Evolutionary conservation across 1,140 invertebrate genomes (phyloP).

Genomic region (Ectropis grisescens): DNA sequence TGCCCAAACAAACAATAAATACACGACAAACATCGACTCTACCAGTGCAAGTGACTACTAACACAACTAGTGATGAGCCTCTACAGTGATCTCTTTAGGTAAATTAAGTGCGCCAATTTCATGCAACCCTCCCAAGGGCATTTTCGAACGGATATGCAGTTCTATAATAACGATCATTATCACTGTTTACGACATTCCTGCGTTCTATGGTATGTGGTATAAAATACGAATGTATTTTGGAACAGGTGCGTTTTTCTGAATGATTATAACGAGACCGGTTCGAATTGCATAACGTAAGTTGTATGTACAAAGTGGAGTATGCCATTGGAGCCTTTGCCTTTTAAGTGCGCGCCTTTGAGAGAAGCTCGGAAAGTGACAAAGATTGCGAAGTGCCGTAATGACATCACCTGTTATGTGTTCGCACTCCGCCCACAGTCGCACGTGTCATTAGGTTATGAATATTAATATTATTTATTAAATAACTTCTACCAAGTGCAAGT

Average conservation of each 20-base stretch:
- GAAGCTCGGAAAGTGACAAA: constrained; percentile 37
- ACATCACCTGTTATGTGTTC: constrained; percentile 53
- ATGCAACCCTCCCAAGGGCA: constrained; percentile 40
- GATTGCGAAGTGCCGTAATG: constrained; percentile 43
- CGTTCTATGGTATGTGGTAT: neutral
- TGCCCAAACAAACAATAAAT: too few relatives aligned
- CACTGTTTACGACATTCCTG: constrained; percentile 4
- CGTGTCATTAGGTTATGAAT: constrained; percentile 43
- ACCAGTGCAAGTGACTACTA: too few relatives aligned
- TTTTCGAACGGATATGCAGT: constrained; percentile 14
- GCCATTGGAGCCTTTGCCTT: constrained; percentile 27
- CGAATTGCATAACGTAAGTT: constrained; percentile 31
- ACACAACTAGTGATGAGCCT: constrained; percentile 29
- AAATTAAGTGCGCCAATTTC: too few relatives aligned
- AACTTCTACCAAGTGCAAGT: too few relatives aligned
- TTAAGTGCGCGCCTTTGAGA: constrained; percentile 16
- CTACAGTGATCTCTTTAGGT: too few relatives aligned
- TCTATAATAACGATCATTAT: constrained; percentile 7
- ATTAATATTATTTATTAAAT: too few relatives aligned
- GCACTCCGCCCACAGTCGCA: constrained; percentile 48
- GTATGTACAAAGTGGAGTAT: constrained; percentile 30
- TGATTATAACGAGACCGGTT: constrained; percentile 24
- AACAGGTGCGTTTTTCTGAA: constrained; percentile 44
- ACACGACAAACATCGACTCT: too few relatives aligned
- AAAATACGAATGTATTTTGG: constrained; percentile 3